A percentile compares a stretch with the other conserved stretches of the same genome.
These are phyloP conservation scores for Tuta absoluta DNA, from an alignment of 2,888 invertebrate species.

Conservation along the genomic window DNA sequence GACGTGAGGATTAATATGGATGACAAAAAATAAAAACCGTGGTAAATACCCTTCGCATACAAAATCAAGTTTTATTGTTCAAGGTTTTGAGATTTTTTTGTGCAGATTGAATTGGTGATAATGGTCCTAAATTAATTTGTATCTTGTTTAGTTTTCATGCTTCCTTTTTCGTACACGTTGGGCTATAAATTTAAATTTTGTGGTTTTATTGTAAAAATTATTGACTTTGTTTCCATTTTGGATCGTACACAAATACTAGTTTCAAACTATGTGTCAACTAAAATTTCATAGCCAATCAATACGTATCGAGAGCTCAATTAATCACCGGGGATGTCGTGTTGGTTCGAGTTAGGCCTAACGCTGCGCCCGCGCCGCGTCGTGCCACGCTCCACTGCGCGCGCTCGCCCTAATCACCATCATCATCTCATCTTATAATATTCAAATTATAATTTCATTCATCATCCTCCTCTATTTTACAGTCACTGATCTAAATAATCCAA, in stretches of 20 bases:
- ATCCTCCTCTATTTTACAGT: slow-evolving; percentile 66
- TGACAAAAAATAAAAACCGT: slow-evolving; percentile 64
- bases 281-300: slow-evolving; percentile 61
- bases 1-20: slow-evolving; percentile 79
- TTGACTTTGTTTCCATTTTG: background rate
- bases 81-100: slow-evolving; percentile 51
- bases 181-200: slow-evolving; percentile 22
- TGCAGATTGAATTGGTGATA: slow-evolving; percentile 58
- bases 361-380: slow-evolving; percentile 59
- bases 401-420: slow-evolving; percentile 62
- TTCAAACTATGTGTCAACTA: slow-evolving; percentile 12
- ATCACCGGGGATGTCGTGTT: slow-evolving; percentile 59
- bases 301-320: slow-evolving; percentile 64
- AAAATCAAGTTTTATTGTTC: slow-evolving; percentile 66
- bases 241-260: background rate
- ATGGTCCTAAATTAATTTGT: slow-evolving; percentile 64
- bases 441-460: slow-evolving; percentile 77
- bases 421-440: slow-evolving; percentile 68
- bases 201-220: slow-evolving; percentile 1
- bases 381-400: slow-evolving; percentile 59
- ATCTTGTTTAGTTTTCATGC: slow-evolving; percentile 39
- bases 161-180: slow-evolving; percentile 25
- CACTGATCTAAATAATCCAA: slow-evolving; percentile 69
- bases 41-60: slow-evolving; percentile 64
- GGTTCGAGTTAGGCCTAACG: slow-evolving; percentile 73